Evolutionary conservation across 2,888 invertebrate genomes (phyloP), one percentile per base, ranked within the genome.

Genomic region (Amphimallon solstitiale): DNA sequence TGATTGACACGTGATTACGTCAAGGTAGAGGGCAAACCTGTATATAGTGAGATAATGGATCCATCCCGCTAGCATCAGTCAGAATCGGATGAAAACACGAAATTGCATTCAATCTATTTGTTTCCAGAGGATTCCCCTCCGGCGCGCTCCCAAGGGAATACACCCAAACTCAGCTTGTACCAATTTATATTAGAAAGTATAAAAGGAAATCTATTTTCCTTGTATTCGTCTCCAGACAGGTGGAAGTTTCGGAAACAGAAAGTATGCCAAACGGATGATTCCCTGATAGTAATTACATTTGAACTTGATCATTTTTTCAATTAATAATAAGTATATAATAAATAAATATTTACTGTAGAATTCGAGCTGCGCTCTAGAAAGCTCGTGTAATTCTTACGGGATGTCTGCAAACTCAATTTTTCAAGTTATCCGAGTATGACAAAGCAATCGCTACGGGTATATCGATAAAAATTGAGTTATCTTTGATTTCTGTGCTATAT

Each of bases 51-150:
- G 77, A 76, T 79, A 78, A 79, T 78, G 79, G 79, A 79, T 74
- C 73, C 76, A 72, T 74, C 78, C 73, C 78, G 78, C 77, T 71
- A 68, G 74, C 75, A 75, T 78, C 78, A 77, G 70, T 77, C 76
- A 74, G 74, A 74, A 73, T 72, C 74, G 74, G 69, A 45, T 21
- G 68, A 60, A 73, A 75, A 78, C 78, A 78, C 68, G 77, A 73
- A 76, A 77, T 72, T 72, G 77, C 78, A 74, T 78, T 75, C 76
- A 75, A 73, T 69, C 73, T 40, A 66, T 66, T 63, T 63, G 63
- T 63, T 65, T 66, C 54, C 52, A 23, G 54, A 19, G 21, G 56
- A 56, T 56, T 14, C 40, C 52, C 52, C 46, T 52, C 45, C 43
- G 43, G 15, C 45, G 45, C 34, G 51, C 45, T 63, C 63, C 54